Evolutionary conservation across 2,888 invertebrate species (phyloP).

Genomic region (Plusia festucae): DNA sequence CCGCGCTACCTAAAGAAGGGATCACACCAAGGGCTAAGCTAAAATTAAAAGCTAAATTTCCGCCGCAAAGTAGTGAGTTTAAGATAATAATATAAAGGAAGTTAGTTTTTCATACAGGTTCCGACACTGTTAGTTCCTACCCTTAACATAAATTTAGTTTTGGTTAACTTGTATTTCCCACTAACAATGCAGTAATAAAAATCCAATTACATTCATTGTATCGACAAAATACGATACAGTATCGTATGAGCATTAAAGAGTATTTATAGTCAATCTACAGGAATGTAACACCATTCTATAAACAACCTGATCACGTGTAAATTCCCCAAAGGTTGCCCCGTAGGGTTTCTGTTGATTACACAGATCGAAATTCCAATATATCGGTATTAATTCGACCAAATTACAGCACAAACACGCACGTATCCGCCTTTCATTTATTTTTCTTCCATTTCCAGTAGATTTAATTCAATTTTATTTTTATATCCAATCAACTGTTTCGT

Average conservation of each 20-base stretch:
- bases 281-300: neutral
- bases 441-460: neutral
- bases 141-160: constrained; percentile 44
- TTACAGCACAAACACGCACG: neutral
- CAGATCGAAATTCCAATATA: constrained; percentile 5
- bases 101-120: too few relatives aligned
- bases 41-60: too few relatives aligned
- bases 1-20: neutral
- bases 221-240: too few relatives aligned
- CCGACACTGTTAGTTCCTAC: constrained; percentile 7
- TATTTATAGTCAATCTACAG: neutral
- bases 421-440: neutral
- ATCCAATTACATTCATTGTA: neutral
- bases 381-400: neutral
- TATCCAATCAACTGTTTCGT: neutral
- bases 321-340: neutral
- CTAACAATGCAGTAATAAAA: constrained; percentile 8
- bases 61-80: neutral
- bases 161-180: constrained; percentile 20
- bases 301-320: neutral
- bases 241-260: neutral
- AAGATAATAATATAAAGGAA: too few relatives aligned
- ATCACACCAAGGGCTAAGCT: neutral
- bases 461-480: neutral
- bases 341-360: constrained; percentile 3